Base-by-base conservation (phyloP, 1,140 invertebrate species). In the Bombyx mandarina region DNA sequence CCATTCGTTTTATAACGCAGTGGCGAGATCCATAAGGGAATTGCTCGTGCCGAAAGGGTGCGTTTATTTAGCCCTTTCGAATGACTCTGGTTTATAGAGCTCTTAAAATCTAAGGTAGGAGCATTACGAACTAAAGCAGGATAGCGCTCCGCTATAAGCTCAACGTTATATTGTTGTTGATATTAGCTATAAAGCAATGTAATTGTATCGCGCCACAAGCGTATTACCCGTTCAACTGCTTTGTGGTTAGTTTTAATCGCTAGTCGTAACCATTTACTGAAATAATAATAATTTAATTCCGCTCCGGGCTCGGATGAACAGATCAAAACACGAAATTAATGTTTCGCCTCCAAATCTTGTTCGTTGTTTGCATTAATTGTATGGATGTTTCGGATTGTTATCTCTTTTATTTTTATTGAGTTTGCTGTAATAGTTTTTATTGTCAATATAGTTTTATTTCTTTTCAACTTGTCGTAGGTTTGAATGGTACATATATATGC, bases 201-300 rank as follows among this genome's bases (percentile, higher is more conserved):
- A 57, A 71, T 71, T 61, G 59, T 57, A 67, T 70, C 71, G 58
- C 62, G 61, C 67, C 61, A 50, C 60, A 63, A 64, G 64, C 61
- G 58, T 66, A 44, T 43, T 43, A 65, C 65, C 62, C 61, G 67
- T 68, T 61, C 60, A 66, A 73, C 60, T 65, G 66, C 61, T 63
- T 68, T 62, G 71, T 60, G 82, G 82, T 80, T 76, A 78, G 73
- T 81, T 79, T 83, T 77, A 82, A 81, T 79, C 69, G 73, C 59
- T 53, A 57, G 62, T 77, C 77, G 64, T 86, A 85, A 86, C 79
- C 67, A 67, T 86, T 86, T 79, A 81, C 75, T 74, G 74, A 77
- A 66, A 75, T 70, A 83, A 84, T 82, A 82, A 81, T 84, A 82
- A 84, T 86, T 86, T 80, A 72, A 82, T 71, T 75, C 69, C 63